Percentiles rank a stretch among this genome's conserved stretches.
These are phyloP conservation scores for Blastobasis adustella DNA, from an alignment of 2,888 invertebrate genomes.

Conservation along the genomic window DNA sequence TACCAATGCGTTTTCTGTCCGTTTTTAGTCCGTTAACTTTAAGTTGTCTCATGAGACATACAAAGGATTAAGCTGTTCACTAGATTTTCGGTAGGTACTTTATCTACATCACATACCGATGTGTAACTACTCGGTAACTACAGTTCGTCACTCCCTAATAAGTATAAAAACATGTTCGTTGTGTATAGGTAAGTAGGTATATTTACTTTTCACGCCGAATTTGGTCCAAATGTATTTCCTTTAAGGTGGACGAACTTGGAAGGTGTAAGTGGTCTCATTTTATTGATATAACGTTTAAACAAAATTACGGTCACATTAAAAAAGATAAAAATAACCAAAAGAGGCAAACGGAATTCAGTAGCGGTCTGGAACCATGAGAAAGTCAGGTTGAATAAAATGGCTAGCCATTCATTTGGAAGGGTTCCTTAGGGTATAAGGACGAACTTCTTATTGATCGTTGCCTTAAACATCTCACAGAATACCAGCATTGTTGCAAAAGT, in stretches of 20 bases:
- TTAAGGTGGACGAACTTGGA: constrained; percentile 28
- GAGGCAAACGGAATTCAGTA: constrained; percentile 60
- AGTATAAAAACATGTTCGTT: constrained; percentile 37
- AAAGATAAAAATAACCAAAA: constrained; percentile 33
- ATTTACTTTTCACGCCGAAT: constrained; percentile 29
- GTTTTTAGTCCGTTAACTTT: too few relatives aligned
- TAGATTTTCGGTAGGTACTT: too few relatives aligned
- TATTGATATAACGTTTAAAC: constrained; percentile 58
- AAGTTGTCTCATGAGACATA: too few relatives aligned
- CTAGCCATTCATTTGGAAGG: constrained; percentile 28
- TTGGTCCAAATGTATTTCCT: constrained; percentile 22
- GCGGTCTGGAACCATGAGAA: constrained; percentile 66
- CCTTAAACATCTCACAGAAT: too few relatives aligned
- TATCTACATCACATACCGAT: too few relatives aligned
- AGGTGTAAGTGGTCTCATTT: constrained; percentile 35
- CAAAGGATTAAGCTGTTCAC: too few relatives aligned
- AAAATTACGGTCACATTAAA: constrained; percentile 55
- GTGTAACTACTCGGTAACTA: constrained; percentile 16
- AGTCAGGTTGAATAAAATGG: constrained; percentile 56
- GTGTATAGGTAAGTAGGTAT: constrained; percentile 13
- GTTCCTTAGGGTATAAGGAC: constrained; percentile 30
- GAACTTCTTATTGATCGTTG: too few relatives aligned
- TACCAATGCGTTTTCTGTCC: too few relatives aligned
- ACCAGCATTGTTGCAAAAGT: too few relatives aligned
- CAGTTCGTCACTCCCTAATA: constrained; percentile 41